Percentiles rank a stretch among this genome's conserved stretches.
phyloP scores from a whole-genome alignment of 2,888 invertebrate genomes.

The Cosmorhoe ocellata region DNA sequence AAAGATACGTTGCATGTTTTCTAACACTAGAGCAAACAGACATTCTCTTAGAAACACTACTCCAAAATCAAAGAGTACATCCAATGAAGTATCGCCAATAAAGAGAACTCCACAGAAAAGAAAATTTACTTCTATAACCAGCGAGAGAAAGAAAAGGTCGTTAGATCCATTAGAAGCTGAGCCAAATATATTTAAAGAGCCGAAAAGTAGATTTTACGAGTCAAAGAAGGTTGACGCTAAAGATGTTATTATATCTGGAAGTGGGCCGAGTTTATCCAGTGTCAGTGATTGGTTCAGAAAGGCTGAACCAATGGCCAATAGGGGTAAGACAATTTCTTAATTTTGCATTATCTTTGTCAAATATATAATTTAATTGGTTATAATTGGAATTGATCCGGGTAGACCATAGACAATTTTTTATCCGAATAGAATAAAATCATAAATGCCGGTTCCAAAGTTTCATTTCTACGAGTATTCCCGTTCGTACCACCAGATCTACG shows the following conservation, averaged over 20 bases:
- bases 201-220: not conserved
- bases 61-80: not conserved
- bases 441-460: too few relatives aligned
- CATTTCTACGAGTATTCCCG: too few relatives aligned
- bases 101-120: conserved; percentile 32
- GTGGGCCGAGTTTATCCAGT: conserved; percentile 43
- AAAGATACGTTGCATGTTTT: conserved; percentile 24
- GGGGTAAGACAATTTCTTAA: conserved; percentile 36
- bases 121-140: conserved; percentile 24
- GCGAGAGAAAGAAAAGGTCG: conserved; percentile 38
- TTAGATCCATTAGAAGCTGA: not conserved
- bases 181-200: conserved; percentile 19
- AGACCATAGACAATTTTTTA: too few relatives aligned
- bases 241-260: conserved; percentile 23
- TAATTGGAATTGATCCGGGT: too few relatives aligned
- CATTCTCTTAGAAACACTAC: not conserved
- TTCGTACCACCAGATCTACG: too few relatives aligned
- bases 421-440: too few relatives aligned
- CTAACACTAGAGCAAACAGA: conserved; percentile 27
- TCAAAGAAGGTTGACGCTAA: not conserved
- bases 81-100: not conserved
- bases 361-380: too few relatives aligned
- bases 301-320: conserved; percentile 35
- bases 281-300: conserved; percentile 57
- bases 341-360: too few relatives aligned